Evolutionary conservation across 1,140 invertebrate species (phyloP).

Genomic region (Batillaria attramentaria): DNA sequence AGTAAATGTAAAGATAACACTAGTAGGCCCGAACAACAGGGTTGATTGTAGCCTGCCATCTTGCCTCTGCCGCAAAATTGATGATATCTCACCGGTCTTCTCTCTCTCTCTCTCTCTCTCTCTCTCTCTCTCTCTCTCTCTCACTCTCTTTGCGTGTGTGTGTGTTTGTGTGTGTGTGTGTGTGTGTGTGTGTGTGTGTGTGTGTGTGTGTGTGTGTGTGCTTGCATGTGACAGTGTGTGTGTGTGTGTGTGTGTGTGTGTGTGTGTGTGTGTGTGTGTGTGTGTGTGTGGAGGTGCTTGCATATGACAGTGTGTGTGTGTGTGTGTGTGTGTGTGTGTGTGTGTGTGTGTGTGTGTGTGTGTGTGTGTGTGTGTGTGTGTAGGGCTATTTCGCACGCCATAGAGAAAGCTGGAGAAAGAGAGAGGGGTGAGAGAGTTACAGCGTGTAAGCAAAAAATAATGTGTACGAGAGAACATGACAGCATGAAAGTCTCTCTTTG

Average conservation of each 20-base stretch:
- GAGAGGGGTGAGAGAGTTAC: no score
- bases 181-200: background rate
- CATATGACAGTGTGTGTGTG: background rate
- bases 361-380: background rate
- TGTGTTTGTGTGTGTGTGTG: background rate
- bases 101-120: conserved; percentile 6
- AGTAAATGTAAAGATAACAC: no score
- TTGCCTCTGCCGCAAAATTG: no score
- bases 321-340: conserved; percentile 1
- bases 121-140: conserved; percentile 2
- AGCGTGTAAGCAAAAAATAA: no score
- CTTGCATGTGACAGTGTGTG: background rate
- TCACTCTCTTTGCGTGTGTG: background rate
- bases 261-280: conserved; percentile 23
- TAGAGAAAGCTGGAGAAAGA: no score
- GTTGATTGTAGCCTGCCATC: no score
- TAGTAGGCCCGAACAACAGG: no score
- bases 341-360: conserved; percentile 20
- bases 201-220: conserved; percentile 10
- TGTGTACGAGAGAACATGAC: no score
- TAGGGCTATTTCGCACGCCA: background rate
- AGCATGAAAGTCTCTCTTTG: background rate
- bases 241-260: conserved; percentile 8
- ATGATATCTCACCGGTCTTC: no score
- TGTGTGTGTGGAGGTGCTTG: no score